Evolutionary conservation across 2,888 invertebrate species (phyloP).

Genomic region (Andricus quercusramuli): DNA sequence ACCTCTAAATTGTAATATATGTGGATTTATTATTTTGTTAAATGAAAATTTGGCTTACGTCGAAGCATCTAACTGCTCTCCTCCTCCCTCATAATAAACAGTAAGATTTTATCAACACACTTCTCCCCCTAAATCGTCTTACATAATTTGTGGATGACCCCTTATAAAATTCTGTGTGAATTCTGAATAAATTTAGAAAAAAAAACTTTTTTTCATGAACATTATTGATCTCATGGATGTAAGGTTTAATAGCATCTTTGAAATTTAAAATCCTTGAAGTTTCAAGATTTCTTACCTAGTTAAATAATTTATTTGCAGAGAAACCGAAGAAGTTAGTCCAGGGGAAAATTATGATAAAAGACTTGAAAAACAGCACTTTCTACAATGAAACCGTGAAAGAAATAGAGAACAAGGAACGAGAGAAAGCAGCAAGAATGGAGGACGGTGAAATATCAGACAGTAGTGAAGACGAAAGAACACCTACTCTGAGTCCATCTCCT

Average conservation of each 20-base stretch:
- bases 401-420: slow-evolving; percentile 83
- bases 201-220: too few species aligned
- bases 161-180: too few species aligned
- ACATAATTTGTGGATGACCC: too few species aligned
- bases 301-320: slow-evolving; percentile 58
- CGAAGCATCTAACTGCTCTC: too few species aligned
- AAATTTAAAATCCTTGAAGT: neutral
- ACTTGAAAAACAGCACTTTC: slow-evolving; percentile 84
- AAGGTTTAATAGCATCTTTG: neutral
- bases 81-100: too few species aligned
- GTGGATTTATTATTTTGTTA: too few species aligned
- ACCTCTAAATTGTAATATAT: too few species aligned
- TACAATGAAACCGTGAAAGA: slow-evolving; percentile 84
- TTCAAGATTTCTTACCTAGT: slow-evolving; percentile 10
- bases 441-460: slow-evolving; percentile 83
- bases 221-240: too few species aligned
- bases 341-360: slow-evolving; percentile 85
- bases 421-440: slow-evolving; percentile 83
- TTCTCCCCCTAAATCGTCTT: too few species aligned
- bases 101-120: too few species aligned
- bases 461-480: slow-evolving; percentile 66
- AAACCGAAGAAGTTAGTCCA: slow-evolving; percentile 74
- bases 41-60: too few species aligned
- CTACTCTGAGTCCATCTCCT: slow-evolving; percentile 73
- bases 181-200: too few species aligned